Base-by-base conservation (phyloP, 1,140 invertebrate species). In the Drosophila burlai region DNA sequence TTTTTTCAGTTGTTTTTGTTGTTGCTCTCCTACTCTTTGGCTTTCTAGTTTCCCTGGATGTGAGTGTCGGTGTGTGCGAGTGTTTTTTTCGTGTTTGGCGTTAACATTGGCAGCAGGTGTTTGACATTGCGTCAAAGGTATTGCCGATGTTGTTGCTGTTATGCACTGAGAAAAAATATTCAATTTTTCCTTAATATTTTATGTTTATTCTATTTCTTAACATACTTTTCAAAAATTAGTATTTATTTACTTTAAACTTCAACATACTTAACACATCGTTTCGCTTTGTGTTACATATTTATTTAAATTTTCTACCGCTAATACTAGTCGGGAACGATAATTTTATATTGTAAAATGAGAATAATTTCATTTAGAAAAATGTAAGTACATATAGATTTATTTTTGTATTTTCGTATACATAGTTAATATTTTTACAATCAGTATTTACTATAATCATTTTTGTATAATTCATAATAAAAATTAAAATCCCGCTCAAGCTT, bases 91-190 rank as follows among this genome's bases (percentile, higher is more conserved):
- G 84, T 83, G 84, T 87, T 89, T 87, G 84, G 85, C 85, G 84
- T 89, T 83, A 87, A 87, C 84, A 87, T 87, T 87, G 84, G 85
- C 85, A 90, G 85, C 86, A 90, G 85, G 85, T 90, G 85, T 90
- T 90, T 90, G 85, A 90, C 85, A 90, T 90, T 90, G 85, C 86
- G 82, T 90, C 85, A 90, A 90, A 90, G 85, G 79, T 76, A 89
- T 89, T 80, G 84, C 76, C 76, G 76, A 47, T 83, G 65, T 67
- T 82, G 43, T 18, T 66, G 63, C 31, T 64, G 34, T 58, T 10
- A 16, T 63, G 58, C 63, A 66, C 36, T 38, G 11, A 13, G 11
- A 38, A 38, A 38, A 11, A 11, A 11, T 31, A 1, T 34, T 10
- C 10, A 34, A 10, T 2, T 2, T 4, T 34, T 10, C 2, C 9